These are phyloP conservation scores for human (Homo sapiens) DNA, from an alignment of 2,113 vertebrate genomes.

Conservation along the genomic window DNA sequence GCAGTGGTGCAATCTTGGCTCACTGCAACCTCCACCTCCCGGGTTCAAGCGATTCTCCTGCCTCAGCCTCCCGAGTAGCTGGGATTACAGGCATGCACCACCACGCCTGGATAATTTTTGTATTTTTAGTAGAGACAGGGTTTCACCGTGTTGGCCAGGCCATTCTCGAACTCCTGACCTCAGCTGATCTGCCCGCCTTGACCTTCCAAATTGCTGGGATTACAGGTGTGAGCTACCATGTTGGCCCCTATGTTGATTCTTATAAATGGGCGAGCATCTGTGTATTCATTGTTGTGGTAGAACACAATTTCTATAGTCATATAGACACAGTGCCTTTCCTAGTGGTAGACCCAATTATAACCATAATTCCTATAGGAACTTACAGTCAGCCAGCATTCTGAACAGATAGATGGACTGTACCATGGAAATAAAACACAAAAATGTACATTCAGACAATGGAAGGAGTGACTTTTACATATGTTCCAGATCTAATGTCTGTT, in stretches of 20 bases:
- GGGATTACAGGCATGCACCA: no score
- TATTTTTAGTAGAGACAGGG: no score
- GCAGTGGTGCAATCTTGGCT: no score
- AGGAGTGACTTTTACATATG: not conserved
- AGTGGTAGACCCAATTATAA: not conserved
- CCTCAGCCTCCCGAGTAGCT: no score
- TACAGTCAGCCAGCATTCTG: not conserved
- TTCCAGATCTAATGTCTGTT: not conserved
- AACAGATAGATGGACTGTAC: not conserved
- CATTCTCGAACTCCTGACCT: no score
- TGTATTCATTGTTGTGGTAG: not conserved
- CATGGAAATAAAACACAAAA: not conserved
- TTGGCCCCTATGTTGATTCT: not conserved
- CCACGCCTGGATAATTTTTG: no score
- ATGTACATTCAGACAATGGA: not conserved
- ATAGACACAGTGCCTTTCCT: not conserved
- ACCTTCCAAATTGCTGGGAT: no score
- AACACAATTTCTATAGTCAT: not conserved
- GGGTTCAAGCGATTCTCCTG: no score
- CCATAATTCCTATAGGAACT: not conserved
- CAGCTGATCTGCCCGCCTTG: no score
- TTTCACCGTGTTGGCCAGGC: no score
- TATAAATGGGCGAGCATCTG: not conserved
- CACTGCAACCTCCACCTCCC: no score
- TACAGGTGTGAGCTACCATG: no score